Evolutionary conservation across 2,888 invertebrate species (phyloP).

Genomic region (Sycophila texana): DNA sequence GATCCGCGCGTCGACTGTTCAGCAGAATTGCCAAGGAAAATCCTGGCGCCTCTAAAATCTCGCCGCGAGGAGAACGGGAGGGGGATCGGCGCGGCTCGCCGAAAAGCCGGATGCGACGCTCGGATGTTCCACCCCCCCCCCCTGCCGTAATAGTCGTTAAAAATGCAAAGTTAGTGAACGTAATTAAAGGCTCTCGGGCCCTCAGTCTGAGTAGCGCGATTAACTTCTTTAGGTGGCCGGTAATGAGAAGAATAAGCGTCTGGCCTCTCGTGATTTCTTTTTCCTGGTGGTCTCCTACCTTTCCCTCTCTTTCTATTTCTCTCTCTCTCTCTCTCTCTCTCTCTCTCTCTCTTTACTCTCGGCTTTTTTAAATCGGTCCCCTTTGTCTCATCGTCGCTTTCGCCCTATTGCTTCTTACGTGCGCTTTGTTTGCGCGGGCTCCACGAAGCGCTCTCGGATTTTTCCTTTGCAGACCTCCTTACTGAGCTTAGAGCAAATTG

Average conservation of each 20-base stretch:
- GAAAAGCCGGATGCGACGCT: background rate
- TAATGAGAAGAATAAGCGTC: constrained; percentile 61
- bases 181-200: constrained; percentile 55
- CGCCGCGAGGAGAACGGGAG: background rate
- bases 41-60: background rate
- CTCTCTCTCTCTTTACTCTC: background rate
- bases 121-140: background rate
- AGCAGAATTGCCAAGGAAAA: background rate
- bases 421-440: background rate
- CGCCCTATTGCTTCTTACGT: constrained; percentile 33
- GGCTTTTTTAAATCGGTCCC: background rate
- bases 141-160: constrained; percentile 47
- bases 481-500: background rate
- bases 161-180: constrained; percentile 53
- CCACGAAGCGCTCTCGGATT: background rate
- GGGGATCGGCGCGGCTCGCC: background rate
- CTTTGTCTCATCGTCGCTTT: constrained; percentile 17
- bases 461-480: background rate
- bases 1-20: background rate
- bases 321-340: no score
- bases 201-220: constrained; percentile 51
- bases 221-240: constrained; percentile 59
- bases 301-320: constrained; percentile 16
- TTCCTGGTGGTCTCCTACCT: constrained; percentile 16
- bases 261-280: constrained; percentile 40